Evolutionary conservation across 2,888 invertebrate species (phyloP).

Genomic region (Zonitis immaculata): DNA sequence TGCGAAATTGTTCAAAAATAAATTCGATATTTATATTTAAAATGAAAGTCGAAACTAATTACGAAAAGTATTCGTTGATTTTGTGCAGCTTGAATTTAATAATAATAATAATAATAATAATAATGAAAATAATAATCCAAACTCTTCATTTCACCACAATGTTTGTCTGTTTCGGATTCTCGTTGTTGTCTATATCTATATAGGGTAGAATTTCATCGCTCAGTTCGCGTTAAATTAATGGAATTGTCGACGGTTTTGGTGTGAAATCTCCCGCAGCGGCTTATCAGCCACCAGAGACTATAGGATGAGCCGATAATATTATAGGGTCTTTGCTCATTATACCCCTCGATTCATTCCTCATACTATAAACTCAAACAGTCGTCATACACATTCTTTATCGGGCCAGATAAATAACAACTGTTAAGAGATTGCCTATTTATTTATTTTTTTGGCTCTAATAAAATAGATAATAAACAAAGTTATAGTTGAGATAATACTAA

Average conservation of each 20-base stretch:
- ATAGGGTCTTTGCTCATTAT: conserved; percentile 36
- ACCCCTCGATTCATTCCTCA: conserved; percentile 21
- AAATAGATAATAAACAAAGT: no score
- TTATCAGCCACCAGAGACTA: conserved; percentile 41
- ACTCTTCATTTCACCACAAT: background rate
- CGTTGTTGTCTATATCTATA: no score
- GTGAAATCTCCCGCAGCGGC: conserved; percentile 43
- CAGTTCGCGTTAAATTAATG: conserved; percentile 46
- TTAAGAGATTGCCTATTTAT: no score
- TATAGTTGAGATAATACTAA: conserved; percentile 29
- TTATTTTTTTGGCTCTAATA: no score
- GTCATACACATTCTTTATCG: conserved; percentile 30
- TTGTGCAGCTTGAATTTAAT: conserved; percentile 39
- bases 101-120: conserved; percentile 26
- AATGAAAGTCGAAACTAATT: conserved; percentile 47
- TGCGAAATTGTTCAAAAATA: background rate
- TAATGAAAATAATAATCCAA: no score
- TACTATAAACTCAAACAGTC: background rate
- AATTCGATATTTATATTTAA: conserved; percentile 40
- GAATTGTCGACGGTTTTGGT: conserved; percentile 46
- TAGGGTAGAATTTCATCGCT: conserved; percentile 39
- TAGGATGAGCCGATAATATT: conserved; percentile 40
- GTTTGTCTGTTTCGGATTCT: conserved; percentile 12
- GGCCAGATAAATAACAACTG: conserved; percentile 35
- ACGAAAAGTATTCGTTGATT: conserved; percentile 48